phyloP scores from a whole-genome alignment of 1,140 invertebrate genomes.

The Chrysomallon squamiferum region DNA sequence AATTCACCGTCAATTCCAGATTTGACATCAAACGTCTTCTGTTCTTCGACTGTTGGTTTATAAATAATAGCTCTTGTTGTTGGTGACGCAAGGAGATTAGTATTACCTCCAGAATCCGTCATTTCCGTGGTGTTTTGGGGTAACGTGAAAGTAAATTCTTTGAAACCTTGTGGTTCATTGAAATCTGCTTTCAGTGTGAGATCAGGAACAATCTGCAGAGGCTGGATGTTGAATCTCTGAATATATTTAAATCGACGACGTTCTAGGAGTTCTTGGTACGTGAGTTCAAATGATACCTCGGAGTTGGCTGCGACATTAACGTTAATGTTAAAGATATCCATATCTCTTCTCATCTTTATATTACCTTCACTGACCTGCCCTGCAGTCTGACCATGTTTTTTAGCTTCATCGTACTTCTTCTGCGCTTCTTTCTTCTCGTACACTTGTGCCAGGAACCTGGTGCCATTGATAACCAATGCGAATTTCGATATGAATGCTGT shows the following conservation, averaged over 20 bases:
- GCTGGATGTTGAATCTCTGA: constrained; percentile 29
- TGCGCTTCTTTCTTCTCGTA: constrained; percentile 48
- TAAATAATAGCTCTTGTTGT: constrained; percentile 16
- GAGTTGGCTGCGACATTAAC: constrained; percentile 22
- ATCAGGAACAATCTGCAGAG: constrained; percentile 24
- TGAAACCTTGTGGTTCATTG: constrained; percentile 31
- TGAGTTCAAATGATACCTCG: constrained; percentile 22
- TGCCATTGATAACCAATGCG: constrained; percentile 27
- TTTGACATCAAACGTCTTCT: neutral
- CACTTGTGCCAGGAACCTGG: constrained; percentile 20
- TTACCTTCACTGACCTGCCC: constrained; percentile 26
- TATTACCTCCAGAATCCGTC: neutral
- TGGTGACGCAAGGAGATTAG: constrained; percentile 1
- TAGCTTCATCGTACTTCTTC: constrained; percentile 39
- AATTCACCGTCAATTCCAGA: constrained; percentile 30
- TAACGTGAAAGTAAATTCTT: constrained; percentile 14
- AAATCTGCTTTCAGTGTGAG: constrained; percentile 16
- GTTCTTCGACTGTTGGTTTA: constrained; percentile 15
- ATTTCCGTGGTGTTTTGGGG: constrained; percentile 3
- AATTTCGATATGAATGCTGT: constrained; percentile 43
- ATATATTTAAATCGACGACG: constrained; percentile 24
- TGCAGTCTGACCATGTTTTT: constrained; percentile 28
- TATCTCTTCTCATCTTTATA: constrained; percentile 8
- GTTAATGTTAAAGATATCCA: constrained; percentile 29
- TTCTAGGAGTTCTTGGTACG: constrained; percentile 31